These are phyloP conservation scores for Dromococcyx pavoninus DNA, from an alignment of 2,797 vertebrate genomes.

Conservation along the genomic window DNA sequence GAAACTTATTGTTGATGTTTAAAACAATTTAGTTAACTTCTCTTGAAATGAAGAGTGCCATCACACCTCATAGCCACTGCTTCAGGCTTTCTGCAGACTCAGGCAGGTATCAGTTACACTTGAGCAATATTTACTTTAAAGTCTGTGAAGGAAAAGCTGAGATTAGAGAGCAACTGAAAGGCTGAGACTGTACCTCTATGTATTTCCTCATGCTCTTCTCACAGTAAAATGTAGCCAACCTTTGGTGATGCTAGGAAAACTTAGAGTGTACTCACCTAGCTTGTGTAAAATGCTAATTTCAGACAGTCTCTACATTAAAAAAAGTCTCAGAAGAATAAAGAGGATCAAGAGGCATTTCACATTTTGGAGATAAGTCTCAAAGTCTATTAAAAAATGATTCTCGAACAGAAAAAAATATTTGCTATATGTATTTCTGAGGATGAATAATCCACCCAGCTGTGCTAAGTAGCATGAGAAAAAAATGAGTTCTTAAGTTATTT, in stretches of 20 bases:
- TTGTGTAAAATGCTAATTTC: not conserved
- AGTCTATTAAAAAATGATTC: constrained; percentile 11
- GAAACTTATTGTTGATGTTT: not conserved
- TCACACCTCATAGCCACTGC: not conserved
- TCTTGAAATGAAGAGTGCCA: not conserved
- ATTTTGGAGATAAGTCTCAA: constrained; percentile 19
- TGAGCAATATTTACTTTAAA: not conserved
- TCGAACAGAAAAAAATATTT: constrained; percentile 30
- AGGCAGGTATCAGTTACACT: not conserved
- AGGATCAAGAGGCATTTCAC: constrained; percentile 33
- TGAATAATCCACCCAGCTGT: constrained; percentile 35
- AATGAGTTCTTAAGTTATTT: constrained; percentile 33
- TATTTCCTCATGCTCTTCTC: not conserved
- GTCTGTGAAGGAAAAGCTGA: not conserved
- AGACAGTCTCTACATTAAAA: not conserved
- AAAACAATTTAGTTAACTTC: not conserved
- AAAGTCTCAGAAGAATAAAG: not conserved
- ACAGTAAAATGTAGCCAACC: not conserved
- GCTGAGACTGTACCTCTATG: not conserved
- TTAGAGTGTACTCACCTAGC: not conserved
- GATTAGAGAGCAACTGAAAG: not conserved
- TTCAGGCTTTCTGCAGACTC: constrained; percentile 18
- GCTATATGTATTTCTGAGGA: constrained; percentile 20
- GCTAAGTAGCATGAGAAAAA: constrained; percentile 28
- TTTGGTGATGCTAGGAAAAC: not conserved